Evolutionary conservation across 2,888 invertebrate genomes (phyloP).

Genomic region (Cephus pulcher): DNA sequence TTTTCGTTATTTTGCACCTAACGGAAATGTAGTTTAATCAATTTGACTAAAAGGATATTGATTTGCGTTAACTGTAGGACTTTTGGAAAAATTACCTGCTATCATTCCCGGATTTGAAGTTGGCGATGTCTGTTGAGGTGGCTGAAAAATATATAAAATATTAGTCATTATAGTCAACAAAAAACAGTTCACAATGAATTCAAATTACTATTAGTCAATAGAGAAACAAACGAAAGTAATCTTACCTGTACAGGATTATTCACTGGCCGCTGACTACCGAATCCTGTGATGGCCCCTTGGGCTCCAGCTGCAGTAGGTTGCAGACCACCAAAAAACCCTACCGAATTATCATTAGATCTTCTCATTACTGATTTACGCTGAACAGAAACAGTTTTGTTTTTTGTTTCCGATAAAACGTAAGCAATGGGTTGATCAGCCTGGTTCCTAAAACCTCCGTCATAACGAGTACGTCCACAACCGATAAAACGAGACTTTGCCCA

Average conservation of each 20-base stretch:
- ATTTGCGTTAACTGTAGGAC: too few species aligned
- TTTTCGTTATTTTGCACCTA: too few species aligned
- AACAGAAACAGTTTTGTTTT: not conserved
- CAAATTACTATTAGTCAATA: not conserved
- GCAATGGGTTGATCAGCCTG: constrained; percentile 9
- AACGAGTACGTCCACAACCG: constrained; percentile 21
- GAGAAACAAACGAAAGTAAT: not conserved
- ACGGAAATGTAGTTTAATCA: too few species aligned
- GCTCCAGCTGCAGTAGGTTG: not conserved
- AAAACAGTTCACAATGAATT: too few species aligned
- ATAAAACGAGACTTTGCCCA: constrained; percentile 18
- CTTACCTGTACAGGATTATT: not conserved
- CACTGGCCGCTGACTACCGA: not conserved
- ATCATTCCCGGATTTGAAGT: too few species aligned
- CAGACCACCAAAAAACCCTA: not conserved
- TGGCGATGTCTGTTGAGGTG: too few species aligned
- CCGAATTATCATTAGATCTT: not conserved
- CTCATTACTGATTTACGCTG: not conserved
- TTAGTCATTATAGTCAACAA: too few species aligned
- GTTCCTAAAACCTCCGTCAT: constrained; percentile 1
- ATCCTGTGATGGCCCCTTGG: not conserved
- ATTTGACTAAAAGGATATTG: too few species aligned
- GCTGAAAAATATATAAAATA: too few species aligned
- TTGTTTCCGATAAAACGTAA: constrained; percentile 9
- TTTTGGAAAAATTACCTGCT: too few species aligned